These are phyloP conservation scores for Dromococcyx pavoninus DNA, from an alignment of 2,797 vertebrate genomes.

Conservation along the genomic window DNA sequence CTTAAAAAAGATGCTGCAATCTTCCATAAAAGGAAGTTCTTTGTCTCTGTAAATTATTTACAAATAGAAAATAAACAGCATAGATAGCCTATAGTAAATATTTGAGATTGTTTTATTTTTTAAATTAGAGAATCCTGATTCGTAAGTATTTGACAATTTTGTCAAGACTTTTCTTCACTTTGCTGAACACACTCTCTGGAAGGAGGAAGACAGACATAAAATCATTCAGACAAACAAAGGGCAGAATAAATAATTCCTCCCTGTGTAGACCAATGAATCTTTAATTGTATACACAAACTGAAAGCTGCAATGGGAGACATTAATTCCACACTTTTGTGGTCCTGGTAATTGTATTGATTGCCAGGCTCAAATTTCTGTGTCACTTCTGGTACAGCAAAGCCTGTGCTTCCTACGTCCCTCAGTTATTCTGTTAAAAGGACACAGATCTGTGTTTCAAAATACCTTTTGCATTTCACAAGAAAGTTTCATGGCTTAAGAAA, in stretches of 20 bases:
- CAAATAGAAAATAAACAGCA: background rate
- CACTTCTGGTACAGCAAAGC: background rate
- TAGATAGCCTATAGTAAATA: background rate
- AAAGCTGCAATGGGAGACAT: background rate
- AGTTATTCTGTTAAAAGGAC: background rate
- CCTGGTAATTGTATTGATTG: background rate
- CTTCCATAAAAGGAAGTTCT: background rate
- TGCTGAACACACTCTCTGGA: background rate
- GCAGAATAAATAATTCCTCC: background rate
- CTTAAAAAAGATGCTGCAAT: background rate
- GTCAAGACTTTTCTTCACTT: background rate
- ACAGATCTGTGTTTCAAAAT: background rate
- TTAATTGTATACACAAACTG: background rate
- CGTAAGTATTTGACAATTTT: background rate
- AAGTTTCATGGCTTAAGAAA: background rate
- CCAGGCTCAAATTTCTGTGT: background rate
- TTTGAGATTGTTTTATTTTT: background rate
- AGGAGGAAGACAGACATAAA: background rate
- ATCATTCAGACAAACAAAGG: background rate
- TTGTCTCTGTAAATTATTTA: background rate
- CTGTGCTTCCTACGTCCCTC: rapidly evolving
- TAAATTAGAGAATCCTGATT: background rate
- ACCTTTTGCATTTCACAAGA: background rate
- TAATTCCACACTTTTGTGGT: background rate
- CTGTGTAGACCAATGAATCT: background rate